Evolutionary conservation across 2,888 invertebrate genomes (phyloP), one percentile per base, ranked within the genome.

Genomic region (Lycocerus yunnanus): DNA sequence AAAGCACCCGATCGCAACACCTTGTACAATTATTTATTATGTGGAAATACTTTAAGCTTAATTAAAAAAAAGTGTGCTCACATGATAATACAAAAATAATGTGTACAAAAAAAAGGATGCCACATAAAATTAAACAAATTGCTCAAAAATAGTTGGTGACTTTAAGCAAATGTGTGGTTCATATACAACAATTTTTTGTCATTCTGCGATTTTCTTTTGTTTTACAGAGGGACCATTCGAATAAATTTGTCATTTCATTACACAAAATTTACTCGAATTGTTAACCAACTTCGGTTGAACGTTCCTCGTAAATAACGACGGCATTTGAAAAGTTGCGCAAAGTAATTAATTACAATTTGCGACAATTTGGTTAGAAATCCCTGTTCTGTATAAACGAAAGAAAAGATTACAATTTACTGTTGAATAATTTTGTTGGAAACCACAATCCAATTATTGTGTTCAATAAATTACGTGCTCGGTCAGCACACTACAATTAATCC

Each of bases 31-130:
- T 58, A 58, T 63, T 58, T 68, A 14, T 43, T 43, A 73, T 71
- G 74, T 74, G 74, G 74, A 74, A 63, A 74, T 70, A 74, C 71
- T 24, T 43, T 43, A 43, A 43, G 43, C 43, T 5, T 43, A 43
- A 43, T n/a, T 43, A 43, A 43, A 16, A 63, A 59, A 63, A 63
- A 63, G 16, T 66, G 27, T 24, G 21, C 66, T 66, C 66, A 21
- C 21, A 66, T 66, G 15, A 63, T 63, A 63, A 60, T 15, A 13
- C n/a, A 68, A 43, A 59, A 59, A 69, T 15, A 24, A 15, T 60
- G 60, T 24, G 20, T n/a, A 24, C 58, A 59, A 58, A 16, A 59
- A 58, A 16, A 68, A 58, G 58, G 13, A 58, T 68, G 58, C 15
- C 58, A 69, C 21, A 58, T 20, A 43, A 15, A 67, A 67, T 43